These are phyloP conservation scores for Schizotus pectinicornis DNA, from an alignment of 2,888 invertebrate species.

Conservation along the genomic window DNA sequence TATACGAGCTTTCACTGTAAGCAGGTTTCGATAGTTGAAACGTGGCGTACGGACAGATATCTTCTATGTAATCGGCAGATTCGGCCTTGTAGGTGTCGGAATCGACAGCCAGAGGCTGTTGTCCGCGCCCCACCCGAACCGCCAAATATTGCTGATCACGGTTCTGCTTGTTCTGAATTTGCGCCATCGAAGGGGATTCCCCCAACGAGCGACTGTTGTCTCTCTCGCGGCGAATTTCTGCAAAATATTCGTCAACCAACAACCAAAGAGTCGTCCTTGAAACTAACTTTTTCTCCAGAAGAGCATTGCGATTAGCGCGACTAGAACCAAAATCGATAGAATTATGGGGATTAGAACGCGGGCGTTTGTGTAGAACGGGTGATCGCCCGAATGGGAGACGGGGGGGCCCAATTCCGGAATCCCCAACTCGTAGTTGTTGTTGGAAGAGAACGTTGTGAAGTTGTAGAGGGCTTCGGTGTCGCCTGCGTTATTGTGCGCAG, in stretches of 20 bases:
- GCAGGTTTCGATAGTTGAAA: constrained; percentile 84
- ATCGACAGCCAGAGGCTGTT: constrained; percentile 60
- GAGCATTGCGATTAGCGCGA: constrained; percentile 71
- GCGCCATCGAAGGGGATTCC: constrained; percentile 79
- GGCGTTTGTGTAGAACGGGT: constrained; percentile 71
- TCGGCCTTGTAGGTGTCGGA: constrained; percentile 61
- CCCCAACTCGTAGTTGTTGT: constrained; percentile 44
- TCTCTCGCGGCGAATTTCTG: constrained; percentile 60
- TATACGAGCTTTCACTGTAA: constrained; percentile 89
- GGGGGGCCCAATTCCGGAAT: constrained; percentile 71
- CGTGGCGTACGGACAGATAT: constrained; percentile 92
- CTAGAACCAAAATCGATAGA: constrained; percentile 70
- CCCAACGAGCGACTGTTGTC: constrained; percentile 64
- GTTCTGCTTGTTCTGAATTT: constrained; percentile 81
- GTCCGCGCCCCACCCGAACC: constrained; percentile 60
- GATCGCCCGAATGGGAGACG: constrained; percentile 70
- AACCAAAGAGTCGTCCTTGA: constrained; percentile 5
- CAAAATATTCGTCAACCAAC: constrained; percentile 13
- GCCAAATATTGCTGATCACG: constrained; percentile 79
- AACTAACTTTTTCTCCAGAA: constrained; percentile 71
- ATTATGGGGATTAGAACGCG: constrained; percentile 68
- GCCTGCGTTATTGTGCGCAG: constrained; percentile 87
- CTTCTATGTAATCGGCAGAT: constrained; percentile 84
- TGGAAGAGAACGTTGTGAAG: constrained; percentile 69
- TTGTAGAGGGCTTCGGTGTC: constrained; percentile 83